phyloP scores from a whole-genome alignment of 2,113 vertebrate genomes.

The Clarias gariepinus region DNA sequence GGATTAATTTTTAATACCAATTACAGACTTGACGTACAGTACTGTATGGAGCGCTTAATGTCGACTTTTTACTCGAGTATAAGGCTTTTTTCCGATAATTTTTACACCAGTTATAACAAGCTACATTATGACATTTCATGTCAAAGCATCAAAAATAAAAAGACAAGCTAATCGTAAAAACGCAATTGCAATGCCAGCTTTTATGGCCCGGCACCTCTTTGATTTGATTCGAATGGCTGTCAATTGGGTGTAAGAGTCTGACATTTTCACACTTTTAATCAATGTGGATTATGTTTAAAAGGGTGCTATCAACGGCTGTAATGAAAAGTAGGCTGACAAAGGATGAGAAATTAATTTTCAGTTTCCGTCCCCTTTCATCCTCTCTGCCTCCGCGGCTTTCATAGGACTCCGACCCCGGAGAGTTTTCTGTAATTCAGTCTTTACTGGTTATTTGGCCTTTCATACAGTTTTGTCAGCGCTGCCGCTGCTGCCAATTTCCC shows the following conservation, averaged over 20 bases:
- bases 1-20: neutral
- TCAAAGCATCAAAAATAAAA: neutral
- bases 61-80: neutral
- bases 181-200: neutral
- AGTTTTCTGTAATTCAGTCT: constrained; percentile 21
- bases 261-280: constrained; percentile 18
- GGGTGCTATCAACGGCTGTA: neutral
- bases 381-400: neutral
- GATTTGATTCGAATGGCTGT: neutral
- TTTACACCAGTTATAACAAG: neutral
- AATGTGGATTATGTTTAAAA: constrained; percentile 2
- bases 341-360: constrained; percentile 10
- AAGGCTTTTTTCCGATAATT: neutral
- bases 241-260: neutral
- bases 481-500: neutral
- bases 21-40: neutral
- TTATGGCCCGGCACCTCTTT: neutral
- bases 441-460: constrained; percentile 40
- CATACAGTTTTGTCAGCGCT: constrained; percentile 19
- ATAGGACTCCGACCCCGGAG: neutral
- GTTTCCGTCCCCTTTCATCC: neutral
- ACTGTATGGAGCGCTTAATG: neutral
- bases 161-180: neutral
- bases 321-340: constrained; percentile 16
- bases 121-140: neutral